Evolutionary conservation across 2,888 invertebrate genomes (phyloP), one percentile per base, ranked within the genome.

Genomic region (Anorthoa munda): DNA sequence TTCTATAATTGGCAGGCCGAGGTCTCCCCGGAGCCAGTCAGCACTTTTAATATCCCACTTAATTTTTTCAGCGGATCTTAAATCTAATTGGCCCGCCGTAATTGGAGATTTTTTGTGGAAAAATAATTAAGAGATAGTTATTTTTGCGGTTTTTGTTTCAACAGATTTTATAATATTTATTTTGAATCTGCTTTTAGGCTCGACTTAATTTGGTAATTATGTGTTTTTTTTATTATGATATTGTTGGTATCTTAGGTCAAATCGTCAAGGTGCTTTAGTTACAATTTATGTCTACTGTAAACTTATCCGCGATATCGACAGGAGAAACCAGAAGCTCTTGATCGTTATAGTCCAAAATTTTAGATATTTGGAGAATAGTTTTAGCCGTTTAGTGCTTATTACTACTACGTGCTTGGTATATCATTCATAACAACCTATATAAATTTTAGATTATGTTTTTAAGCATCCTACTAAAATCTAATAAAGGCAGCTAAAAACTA

Each of bases 31-130:
- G 83, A 55, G 68, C 61, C 56, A 75, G 79, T 81, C 83, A 81
- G 81, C 83, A 81, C 65, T 85, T 85, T 83, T 83, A 79, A 85
- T 83, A 75, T 76, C 72, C 72, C 73, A 69, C 82, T 82, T 82
- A 71, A 84, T 82, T 74, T 77, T 76, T 72, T 78, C 66, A 66
- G 58, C 60, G 70, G 55, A 71, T 78, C 83, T 73, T 72, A 74
- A 83, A 77, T 83, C 53, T 81, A 78, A 81, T 83, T 83, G 78
- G 67, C 51, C 50, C 48, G 56, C 46, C 53, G 70, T 81, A 81
- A 81, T 81, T 81, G 65, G 67, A 46, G 63, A 60, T 66, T 73
- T 80, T 77, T 81, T 77, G 73, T 31, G 31, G 46, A 31, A 70
- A 70, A 73, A 81, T 71, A 81, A 77, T 81, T 77, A 71, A 61